Base-by-base conservation (phyloP, 2,888 invertebrate genomes). In the Allacma fusca region DNA sequence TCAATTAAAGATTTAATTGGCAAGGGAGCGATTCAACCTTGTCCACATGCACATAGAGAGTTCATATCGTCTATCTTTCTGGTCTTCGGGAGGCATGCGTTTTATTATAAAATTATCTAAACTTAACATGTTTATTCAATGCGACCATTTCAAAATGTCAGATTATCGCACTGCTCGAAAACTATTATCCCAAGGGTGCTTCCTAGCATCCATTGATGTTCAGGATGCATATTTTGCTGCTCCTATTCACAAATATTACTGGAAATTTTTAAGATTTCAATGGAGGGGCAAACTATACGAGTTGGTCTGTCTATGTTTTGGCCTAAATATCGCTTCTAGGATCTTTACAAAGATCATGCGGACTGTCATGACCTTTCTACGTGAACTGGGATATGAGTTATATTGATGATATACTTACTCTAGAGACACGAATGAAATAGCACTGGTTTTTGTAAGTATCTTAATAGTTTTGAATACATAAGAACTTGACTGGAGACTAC, bases 61-160 rank as follows among this genome's bases (percentile, higher is more conserved):
- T 77, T 77, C 64, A 28, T 70, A 28, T 77, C 71, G 1, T 28
- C 71, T 13, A 65, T 65, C 21, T 77, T 71, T 59, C 21, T 65
- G 71, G 23, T 23, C 71, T 21, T 40, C 21, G 21, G 71, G 76
- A 0, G 23, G 57, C 16, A 21, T 50, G 13, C 19, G 76, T 5
- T 65, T 77, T 13, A 71, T 77, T 1, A n/a, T 77, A 26, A 77
- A 77, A 44, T 23, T 71, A 16, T 70, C 59, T 12, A 65, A 72
- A 19, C 23, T 77, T 1, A 77, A 77, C 16, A 50, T 13, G 21
- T 71, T 65, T 44, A 62, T 70, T 9, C 43, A 71, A 12, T 24
- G n/a, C 19, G 2, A 23, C 12, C 76, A 71, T 24, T 77, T 77
- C 44, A 62, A 71, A 64, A 26, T 77, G 34, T 71, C 71, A 50